Conservation (phyloP, 2,888 invertebrate species). For the Rhamnusium bicolor region DNA sequence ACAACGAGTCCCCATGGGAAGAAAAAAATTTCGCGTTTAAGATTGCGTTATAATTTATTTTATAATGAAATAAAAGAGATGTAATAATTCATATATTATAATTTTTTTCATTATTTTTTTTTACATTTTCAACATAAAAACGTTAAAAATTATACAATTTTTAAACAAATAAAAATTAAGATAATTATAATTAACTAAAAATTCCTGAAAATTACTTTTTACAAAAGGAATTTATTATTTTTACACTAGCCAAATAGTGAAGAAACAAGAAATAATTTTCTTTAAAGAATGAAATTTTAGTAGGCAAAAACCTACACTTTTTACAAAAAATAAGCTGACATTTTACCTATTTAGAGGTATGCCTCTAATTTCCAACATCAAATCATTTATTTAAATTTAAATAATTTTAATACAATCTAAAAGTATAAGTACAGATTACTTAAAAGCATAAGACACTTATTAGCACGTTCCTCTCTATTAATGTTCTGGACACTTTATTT, state of each 20-base stretch:
- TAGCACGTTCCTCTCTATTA: neutral
- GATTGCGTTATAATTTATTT: too few species aligned
- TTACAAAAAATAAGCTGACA: neutral
- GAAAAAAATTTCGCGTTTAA: too few species aligned
- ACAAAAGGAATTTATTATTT: constrained; percentile 20
- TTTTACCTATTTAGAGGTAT: neutral
- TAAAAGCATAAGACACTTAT: neutral
- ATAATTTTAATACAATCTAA: too few species aligned
- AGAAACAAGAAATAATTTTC: constrained; percentile 11
- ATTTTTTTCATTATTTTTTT: constrained; percentile 47
- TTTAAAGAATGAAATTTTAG: neutral
- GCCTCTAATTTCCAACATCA: neutral
- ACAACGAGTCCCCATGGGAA: too few species aligned
- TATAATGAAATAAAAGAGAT: constrained; percentile 25
- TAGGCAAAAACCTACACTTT: neutral
- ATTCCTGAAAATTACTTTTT: constrained; percentile 15
- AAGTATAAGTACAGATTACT: neutral
- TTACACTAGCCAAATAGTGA: constrained; percentile 23
- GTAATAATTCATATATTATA: constrained; percentile 47
- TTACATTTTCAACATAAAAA: constrained; percentile 56
- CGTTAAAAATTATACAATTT: constrained; percentile 52
- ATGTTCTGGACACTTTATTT: neutral
- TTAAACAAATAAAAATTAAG: constrained; percentile 34
- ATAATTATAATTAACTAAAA: constrained; percentile 28
- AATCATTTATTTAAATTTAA: neutral